Percentiles rank a stretch among this genome's conserved stretches.
Conservation (phyloP, 2,888 invertebrate genomes). For the Himalopsyche japonica region DNA sequence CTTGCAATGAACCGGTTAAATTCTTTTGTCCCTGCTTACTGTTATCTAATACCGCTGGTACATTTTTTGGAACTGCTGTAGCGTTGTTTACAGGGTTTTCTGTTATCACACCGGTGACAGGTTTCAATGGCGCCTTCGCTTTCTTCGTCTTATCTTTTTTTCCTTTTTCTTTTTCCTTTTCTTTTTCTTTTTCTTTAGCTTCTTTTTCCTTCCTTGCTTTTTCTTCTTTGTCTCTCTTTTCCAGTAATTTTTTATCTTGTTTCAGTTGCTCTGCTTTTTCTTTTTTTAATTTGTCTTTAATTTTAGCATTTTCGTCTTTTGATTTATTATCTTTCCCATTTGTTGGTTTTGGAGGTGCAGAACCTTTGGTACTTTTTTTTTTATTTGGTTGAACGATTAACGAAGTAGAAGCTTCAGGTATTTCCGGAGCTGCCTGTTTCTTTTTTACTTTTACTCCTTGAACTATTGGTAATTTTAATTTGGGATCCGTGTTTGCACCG, state of each 20-base stretch:
- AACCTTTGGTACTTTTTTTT: background rate
- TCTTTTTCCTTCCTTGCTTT: conserved; percentile 43
- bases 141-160: conserved; percentile 41
- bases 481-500: background rate
- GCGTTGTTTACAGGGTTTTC: conserved; percentile 18
- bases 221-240: conserved; percentile 26
- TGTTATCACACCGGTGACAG: conserved; percentile 36
- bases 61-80: conserved; percentile 16
- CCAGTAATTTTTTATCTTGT: conserved; percentile 20
- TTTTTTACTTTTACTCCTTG: background rate
- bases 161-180: background rate
- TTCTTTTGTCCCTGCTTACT: background rate
- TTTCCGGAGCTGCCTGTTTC: background rate
- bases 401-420: background rate
- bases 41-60: conserved; percentile 40
- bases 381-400: background rate
- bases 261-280: conserved; percentile 16
- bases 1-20: conserved; percentile 43
- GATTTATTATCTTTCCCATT: conserved; percentile 42
- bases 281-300: conserved; percentile 12
- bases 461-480: background rate
- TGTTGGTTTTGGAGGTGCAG: conserved; percentile 5
- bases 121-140: conserved; percentile 38
- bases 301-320: conserved; percentile 44
- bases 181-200: conserved; percentile 44